Percentiles rank a stretch among this genome's conserved stretches.
These are phyloP conservation scores for Apocheima hispidaria DNA, from an alignment of 2,888 invertebrate species.

Conservation along the genomic window DNA sequence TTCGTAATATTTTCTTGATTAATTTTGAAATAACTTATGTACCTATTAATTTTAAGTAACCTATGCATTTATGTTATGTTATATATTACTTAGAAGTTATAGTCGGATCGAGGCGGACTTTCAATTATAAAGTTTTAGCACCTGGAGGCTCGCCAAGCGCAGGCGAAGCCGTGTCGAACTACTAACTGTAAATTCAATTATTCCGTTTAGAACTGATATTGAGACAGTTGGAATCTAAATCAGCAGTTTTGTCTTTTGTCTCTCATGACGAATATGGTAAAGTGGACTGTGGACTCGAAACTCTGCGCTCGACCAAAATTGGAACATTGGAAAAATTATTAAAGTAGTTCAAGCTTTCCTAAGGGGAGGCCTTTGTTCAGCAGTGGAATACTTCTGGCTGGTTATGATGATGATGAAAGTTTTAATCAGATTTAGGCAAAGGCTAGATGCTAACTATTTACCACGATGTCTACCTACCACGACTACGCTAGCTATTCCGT, in stretches of 20 bases:
- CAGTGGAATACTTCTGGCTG: too few relatives aligned
- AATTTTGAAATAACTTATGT: too few relatives aligned
- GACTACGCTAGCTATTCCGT: too few relatives aligned
- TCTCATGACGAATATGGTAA: background rate
- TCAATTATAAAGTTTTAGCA: constrained; percentile 47
- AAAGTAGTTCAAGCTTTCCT: too few relatives aligned
- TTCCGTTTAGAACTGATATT: constrained; percentile 31
- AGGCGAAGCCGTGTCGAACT: constrained; percentile 31
- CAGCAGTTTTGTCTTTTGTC: constrained; percentile 24
- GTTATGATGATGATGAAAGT: too few relatives aligned
- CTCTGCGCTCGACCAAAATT: background rate
- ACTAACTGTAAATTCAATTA: constrained; percentile 41
- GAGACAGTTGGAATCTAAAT: constrained; percentile 29
- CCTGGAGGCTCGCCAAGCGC: constrained; percentile 47
- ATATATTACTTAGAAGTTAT: constrained; percentile 27
- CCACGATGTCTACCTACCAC: too few relatives aligned
- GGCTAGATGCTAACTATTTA: too few relatives aligned
- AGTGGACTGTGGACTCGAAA: background rate
- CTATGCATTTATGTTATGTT: constrained; percentile 8
- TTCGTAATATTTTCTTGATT: too few relatives aligned
- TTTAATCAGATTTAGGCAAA: too few relatives aligned
- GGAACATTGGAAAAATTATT: too few relatives aligned
- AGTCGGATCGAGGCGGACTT: constrained; percentile 30
- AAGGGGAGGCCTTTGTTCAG: too few relatives aligned
- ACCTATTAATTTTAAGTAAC: too few relatives aligned